phyloP scores from a whole-genome alignment of 2,888 invertebrate species.

The Diadegma fenestrale region DNA sequence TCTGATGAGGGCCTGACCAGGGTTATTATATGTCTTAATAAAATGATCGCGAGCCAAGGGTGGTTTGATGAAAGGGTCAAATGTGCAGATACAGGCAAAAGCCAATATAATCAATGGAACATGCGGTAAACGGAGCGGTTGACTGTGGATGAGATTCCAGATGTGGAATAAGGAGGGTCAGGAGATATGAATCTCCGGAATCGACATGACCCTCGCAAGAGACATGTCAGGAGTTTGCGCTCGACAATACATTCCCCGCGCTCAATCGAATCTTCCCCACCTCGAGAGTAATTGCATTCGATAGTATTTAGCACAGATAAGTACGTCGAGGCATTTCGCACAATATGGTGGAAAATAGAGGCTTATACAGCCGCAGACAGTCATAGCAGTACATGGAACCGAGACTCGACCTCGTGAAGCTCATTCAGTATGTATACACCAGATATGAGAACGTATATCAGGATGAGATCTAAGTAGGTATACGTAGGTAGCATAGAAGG shows the following conservation, averaged over 20 bases:
- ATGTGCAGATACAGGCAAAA: not conserved
- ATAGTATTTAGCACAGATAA: constrained; percentile 47
- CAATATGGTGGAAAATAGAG: constrained; percentile 44
- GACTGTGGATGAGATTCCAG: not conserved
- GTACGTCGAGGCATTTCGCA: constrained; percentile 41
- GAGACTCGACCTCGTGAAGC: constrained; percentile 31
- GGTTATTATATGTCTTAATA: too few species aligned
- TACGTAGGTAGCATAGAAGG: constrained; percentile 44
- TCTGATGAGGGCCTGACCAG: too few species aligned
- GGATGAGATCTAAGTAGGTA: constrained; percentile 56
- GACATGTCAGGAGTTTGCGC: constrained; percentile 22
- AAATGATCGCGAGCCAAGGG: too few species aligned
- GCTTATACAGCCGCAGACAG: not conserved
- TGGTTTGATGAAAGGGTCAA: not conserved
- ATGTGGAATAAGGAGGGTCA: not conserved
- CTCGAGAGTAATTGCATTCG: constrained; percentile 15
- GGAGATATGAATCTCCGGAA: constrained; percentile 6
- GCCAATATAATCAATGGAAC: not conserved
- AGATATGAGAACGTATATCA: constrained; percentile 5
- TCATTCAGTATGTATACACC: constrained; percentile 1
- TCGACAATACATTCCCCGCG: constrained; percentile 23
- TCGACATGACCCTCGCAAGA: constrained; percentile 19
- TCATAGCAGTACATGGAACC: not conserved
- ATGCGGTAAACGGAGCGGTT: not conserved
- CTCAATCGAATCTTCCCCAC: constrained; percentile 32